phyloP scores from a whole-genome alignment of 2,797 vertebrate genomes.

The Sorex maritimensis region DNA sequence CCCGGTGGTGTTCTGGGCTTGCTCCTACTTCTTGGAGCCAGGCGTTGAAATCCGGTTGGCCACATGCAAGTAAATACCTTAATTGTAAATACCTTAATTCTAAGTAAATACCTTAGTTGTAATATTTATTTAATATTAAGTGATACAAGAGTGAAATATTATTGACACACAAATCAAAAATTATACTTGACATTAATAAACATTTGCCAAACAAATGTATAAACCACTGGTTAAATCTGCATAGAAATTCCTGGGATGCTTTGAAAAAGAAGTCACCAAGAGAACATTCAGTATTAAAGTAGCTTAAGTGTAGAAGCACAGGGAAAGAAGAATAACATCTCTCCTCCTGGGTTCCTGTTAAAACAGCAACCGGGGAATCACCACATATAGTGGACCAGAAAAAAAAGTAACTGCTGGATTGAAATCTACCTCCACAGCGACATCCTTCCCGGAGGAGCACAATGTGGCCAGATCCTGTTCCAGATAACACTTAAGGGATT shows the following conservation, averaged over 20 bases:
- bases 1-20: too few species aligned
- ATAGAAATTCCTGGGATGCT: slow-evolving; percentile 8
- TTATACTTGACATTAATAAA: slow-evolving; percentile 41
- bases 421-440: slow-evolving; percentile 1
- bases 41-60: too few species aligned
- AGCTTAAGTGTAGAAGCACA: slow-evolving; percentile 7
- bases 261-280: neutral
- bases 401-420: neutral
- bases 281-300: slow-evolving; percentile 20
- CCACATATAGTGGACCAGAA: neutral
- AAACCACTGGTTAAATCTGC: slow-evolving; percentile 44
- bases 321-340: slow-evolving; percentile 18
- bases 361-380: neutral
- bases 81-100: neutral
- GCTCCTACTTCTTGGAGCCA: too few species aligned
- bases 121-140: neutral
- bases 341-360: slow-evolving; percentile 24
- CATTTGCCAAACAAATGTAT: slow-evolving; percentile 31
- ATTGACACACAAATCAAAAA: slow-evolving; percentile 48
- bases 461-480: slow-evolving; percentile 6
- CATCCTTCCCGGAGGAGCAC: slow-evolving; percentile 39
- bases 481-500: neutral
- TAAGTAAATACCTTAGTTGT: slow-evolving; percentile 3
- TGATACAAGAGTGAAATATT: neutral
- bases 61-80: neutral